These are phyloP conservation scores for Panurus biarmicus DNA, from an alignment of 2,113 vertebrate genomes.

Conservation along the genomic window DNA sequence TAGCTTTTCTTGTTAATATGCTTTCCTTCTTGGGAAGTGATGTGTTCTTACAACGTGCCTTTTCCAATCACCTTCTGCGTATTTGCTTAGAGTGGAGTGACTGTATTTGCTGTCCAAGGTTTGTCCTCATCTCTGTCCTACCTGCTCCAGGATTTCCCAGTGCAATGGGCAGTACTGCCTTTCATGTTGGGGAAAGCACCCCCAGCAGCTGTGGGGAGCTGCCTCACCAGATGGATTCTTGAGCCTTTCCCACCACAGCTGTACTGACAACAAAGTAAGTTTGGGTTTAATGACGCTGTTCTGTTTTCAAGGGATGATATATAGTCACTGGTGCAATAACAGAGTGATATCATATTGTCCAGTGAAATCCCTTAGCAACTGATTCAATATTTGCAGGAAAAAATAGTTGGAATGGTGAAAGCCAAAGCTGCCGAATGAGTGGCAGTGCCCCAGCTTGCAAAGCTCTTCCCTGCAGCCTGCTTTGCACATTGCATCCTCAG, in stretches of 20 bases:
- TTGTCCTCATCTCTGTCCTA: neutral
- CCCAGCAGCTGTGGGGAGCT: neutral
- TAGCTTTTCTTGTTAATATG: neutral
- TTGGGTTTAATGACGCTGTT: neutral
- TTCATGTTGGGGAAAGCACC: neutral
- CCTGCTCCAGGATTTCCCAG: neutral
- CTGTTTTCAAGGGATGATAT: conserved; percentile 36
- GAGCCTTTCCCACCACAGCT: conserved; percentile 33
- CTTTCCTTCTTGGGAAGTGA: neutral
- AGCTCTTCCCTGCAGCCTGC: neutral
- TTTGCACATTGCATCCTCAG: neutral
- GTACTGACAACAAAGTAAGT: conserved; percentile 23
- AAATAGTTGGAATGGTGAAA: neutral
- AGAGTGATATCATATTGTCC: conserved; percentile 40
- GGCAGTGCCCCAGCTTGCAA: neutral
- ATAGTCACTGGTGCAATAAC: conserved; percentile 13
- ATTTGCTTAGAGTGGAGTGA: neutral
- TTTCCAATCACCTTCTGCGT: neutral
- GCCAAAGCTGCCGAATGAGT: neutral
- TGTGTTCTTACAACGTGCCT: neutral
- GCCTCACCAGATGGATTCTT: neutral
- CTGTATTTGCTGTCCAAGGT: neutral
- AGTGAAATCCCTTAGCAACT: conserved; percentile 51
- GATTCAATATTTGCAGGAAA: conserved; percentile 43
- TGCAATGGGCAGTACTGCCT: neutral